Conservation (phyloP, 2,797 vertebrate genomes). For the Melanotaenia pygmaea region DNA sequence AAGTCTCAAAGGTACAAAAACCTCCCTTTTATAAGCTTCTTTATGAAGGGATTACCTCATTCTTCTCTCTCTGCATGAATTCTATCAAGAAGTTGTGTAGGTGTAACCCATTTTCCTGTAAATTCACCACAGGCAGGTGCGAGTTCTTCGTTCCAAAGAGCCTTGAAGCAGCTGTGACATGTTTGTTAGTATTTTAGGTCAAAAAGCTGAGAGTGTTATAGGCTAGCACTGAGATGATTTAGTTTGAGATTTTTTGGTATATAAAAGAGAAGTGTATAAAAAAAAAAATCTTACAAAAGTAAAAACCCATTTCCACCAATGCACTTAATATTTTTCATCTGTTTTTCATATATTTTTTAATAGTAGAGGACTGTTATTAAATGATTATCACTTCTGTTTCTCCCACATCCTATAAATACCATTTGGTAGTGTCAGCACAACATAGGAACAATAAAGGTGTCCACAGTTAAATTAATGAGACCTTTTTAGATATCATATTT, state of each 20-base stretch:
- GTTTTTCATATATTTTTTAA: no score
- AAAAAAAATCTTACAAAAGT: no score
- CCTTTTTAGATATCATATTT: no score
- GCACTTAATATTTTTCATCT: no score
- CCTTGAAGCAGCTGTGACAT: slow-evolving; percentile 9
- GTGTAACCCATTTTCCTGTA: slow-evolving; percentile 29
- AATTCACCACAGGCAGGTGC: slow-evolving; percentile 8
- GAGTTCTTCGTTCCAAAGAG: slow-evolving; percentile 8
- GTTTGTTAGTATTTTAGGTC: slow-evolving; percentile 38
- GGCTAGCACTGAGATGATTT: slow-evolving; percentile 4
- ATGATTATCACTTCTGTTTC: no score
- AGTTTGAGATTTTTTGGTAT: not conserved
- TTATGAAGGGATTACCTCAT: not conserved
- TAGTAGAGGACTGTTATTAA: no score
- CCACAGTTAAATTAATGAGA: no score
- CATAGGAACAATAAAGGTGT: no score
- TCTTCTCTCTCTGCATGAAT: not conserved
- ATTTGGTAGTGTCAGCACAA: no score
- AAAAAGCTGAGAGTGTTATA: slow-evolving; percentile 10
- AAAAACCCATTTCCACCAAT: no score
- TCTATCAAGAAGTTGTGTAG: not conserved
- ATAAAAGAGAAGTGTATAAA: not conserved
- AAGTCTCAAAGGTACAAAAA: not conserved
- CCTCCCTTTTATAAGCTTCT: slow-evolving; percentile 9
- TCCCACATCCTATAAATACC: no score